Evolutionary conservation across 2,113 vertebrate species (phyloP).

Genomic region (Tragulus kanchil): DNA sequence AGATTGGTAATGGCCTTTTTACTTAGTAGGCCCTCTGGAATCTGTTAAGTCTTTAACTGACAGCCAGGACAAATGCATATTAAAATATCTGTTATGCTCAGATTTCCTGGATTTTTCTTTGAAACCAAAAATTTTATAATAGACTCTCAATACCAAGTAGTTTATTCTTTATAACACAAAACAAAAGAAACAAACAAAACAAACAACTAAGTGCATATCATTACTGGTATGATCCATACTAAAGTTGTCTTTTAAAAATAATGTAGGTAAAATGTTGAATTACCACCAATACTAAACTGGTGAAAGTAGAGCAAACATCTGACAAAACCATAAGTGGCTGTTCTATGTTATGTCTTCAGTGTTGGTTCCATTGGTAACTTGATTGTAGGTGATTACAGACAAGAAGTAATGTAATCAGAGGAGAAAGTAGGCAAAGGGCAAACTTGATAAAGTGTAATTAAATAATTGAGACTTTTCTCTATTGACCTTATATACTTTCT

Average conservation of each 20-base stretch:
- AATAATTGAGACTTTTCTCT: neutral
- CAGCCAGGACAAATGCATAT: neutral
- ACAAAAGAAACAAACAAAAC: neutral
- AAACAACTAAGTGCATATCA: neutral
- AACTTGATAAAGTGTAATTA: neutral
- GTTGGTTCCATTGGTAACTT: neutral
- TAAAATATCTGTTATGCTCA: neutral
- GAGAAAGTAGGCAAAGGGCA: neutral
- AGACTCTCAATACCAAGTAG: neutral
- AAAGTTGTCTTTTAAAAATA: neutral
- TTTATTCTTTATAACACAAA: neutral
- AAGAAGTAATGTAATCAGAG: neutral
- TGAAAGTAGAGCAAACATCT: neutral
- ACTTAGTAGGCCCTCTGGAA: neutral
- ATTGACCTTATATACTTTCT: neutral
- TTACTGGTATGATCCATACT: neutral
- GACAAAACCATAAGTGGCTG: neutral
- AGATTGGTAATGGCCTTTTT: neutral
- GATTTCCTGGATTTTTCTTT: neutral
- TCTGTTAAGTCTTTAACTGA: neutral
- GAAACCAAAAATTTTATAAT: no score
- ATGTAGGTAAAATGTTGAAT: neutral
- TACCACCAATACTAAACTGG: neutral
- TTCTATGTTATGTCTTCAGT: neutral
- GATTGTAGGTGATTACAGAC: neutral